A percentile compares a stretch with the other conserved stretches of the same genome.
Conservation (phyloP, 1,140 invertebrate genomes). For the Solen grandis region DNA sequence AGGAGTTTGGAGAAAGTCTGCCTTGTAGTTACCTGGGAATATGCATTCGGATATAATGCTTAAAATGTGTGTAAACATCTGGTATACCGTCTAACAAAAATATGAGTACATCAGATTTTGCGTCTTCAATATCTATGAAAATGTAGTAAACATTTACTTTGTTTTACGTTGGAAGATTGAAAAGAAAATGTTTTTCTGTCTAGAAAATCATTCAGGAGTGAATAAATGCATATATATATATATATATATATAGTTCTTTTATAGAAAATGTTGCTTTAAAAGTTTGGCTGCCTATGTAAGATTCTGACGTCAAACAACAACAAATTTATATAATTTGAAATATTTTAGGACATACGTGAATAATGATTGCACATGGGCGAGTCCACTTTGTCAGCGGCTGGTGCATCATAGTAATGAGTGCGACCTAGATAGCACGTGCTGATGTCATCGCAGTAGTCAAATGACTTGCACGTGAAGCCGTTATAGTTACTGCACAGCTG, state of each 20-base stretch:
- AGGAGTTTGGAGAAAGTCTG: constrained; percentile 64
- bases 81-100: too few species aligned
- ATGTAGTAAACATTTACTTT: not conserved
- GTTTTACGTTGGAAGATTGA: not conserved
- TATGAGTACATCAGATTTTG: too few species aligned
- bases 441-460: constrained; percentile 72
- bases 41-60: too few species aligned
- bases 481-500: constrained; percentile 69
- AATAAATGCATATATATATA: too few species aligned
- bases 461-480: constrained; percentile 72
- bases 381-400: constrained; percentile 61
- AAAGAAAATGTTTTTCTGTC: too few species aligned
- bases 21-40: constrained; percentile 67
- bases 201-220: too few species aligned
- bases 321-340: too few species aligned
- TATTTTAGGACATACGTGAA: constrained; percentile 70
- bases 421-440: constrained; percentile 69
- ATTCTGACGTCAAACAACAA: too few species aligned
- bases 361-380: constrained; percentile 69
- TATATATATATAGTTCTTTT: too few species aligned
- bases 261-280: too few species aligned
- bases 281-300: too few species aligned
- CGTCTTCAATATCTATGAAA: not conserved
- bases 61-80: too few species aligned
- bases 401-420: constrained; percentile 68